phyloP scores from a whole-genome alignment of 1,140 invertebrate genomes.

The Himalopsyche phryganea region DNA sequence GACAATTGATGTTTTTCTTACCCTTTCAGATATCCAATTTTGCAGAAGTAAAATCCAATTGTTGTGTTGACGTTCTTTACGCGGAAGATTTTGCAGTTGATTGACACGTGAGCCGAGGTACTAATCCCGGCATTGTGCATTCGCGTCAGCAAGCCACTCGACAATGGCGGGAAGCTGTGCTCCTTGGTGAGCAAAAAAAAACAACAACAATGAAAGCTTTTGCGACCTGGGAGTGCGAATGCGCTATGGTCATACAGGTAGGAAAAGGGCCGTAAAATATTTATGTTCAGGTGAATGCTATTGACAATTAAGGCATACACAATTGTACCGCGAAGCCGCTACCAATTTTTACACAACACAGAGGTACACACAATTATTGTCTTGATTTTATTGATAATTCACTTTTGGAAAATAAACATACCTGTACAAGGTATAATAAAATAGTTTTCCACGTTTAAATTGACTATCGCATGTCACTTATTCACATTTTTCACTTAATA shows the following conservation, averaged over 20 bases:
- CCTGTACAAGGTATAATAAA: too few relatives aligned
- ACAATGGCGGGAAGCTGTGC: conserved; percentile 5
- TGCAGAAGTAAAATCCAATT: too few relatives aligned
- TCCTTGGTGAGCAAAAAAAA: background rate
- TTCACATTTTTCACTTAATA: too few relatives aligned
- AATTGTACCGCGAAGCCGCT: too few relatives aligned
- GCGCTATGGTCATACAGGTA: background rate
- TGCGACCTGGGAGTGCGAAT: background rate
- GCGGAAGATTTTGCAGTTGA: conserved; percentile 4
- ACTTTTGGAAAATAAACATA: too few relatives aligned
- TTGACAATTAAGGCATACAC: too few relatives aligned
- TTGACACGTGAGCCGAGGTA: conserved; percentile 9
- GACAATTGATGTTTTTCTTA: conserved; percentile 1
- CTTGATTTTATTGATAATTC: too few relatives aligned
- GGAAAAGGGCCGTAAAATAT: conserved; percentile 16
- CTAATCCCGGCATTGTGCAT: conserved; percentile 9
- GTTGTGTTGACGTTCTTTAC: background rate
- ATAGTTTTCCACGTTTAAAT: too few relatives aligned
- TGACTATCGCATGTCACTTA: too few relatives aligned
- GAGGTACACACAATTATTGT: too few relatives aligned
- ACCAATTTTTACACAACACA: too few relatives aligned
- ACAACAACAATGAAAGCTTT: background rate
- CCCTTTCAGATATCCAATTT: conserved; percentile 2
- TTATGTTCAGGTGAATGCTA: conserved; percentile 3
- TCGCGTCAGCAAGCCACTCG: background rate